Percentiles rank a stretch among this genome's conserved stretches.
phyloP scores from a whole-genome alignment of 2,797 vertebrate genomes.

The Hapalemur alaotrensis region DNA sequence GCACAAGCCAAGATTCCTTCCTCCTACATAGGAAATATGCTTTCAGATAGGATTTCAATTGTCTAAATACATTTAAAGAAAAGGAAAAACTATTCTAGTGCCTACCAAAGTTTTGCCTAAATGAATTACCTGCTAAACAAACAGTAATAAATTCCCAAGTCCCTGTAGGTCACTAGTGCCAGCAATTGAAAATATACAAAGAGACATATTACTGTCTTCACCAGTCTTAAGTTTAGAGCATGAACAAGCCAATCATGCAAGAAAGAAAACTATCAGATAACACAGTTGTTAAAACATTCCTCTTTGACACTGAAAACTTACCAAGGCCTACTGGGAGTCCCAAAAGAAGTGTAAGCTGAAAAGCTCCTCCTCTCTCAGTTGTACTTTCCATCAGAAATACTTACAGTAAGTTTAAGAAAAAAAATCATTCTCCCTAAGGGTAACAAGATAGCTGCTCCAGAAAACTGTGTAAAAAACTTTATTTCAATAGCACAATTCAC shows the following conservation, averaged over 20 bases:
- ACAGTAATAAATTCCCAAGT: conserved; percentile 27
- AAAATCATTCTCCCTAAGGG: background rate
- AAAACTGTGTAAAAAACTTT: background rate
- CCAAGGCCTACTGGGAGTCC: background rate
- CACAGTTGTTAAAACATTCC: conserved; percentile 35
- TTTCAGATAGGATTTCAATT: conserved; percentile 26
- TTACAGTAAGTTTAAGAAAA: background rate
- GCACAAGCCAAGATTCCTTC: background rate
- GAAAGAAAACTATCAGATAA: conserved; percentile 60
- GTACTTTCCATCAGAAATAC: background rate
- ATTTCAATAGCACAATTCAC: too few relatives aligned
- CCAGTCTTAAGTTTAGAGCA: conserved; percentile 44
- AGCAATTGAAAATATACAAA: conserved; percentile 58
- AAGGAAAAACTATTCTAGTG: conserved; percentile 24
- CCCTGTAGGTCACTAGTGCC: conserved; percentile 38
- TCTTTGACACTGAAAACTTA: background rate
- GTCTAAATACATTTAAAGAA: conserved; percentile 53
- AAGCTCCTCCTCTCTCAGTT: conserved; percentile 23
- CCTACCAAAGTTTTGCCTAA: conserved; percentile 35
- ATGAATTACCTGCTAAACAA: conserved; percentile 45
- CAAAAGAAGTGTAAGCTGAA: conserved; percentile 29
- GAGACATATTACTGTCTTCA: conserved; percentile 66
- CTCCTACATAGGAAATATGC: background rate
- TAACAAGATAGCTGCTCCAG: background rate
- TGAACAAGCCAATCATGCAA: conserved; percentile 64